phyloP scores from a whole-genome alignment of 2,797 vertebrate genomes.

The Falco peregrinus region DNA sequence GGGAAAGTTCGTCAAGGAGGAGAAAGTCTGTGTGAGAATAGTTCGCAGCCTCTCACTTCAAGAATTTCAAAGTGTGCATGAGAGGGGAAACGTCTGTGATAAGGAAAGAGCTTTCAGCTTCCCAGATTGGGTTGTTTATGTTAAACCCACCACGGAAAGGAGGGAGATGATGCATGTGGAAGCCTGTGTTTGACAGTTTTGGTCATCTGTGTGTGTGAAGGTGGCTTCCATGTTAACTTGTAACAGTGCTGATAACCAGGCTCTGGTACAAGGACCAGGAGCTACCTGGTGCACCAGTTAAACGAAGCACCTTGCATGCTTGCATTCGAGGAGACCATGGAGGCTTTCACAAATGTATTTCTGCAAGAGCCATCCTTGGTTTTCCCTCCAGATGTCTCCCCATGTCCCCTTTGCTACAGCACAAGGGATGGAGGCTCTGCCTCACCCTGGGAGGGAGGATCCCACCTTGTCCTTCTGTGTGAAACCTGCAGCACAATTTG shows the following conservation, averaged over 20 bases:
- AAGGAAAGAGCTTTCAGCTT: neutral
- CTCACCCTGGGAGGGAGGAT: neutral
- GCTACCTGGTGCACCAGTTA: neutral
- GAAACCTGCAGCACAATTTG: neutral
- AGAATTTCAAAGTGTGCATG: neutral
- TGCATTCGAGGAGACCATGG: fast-evolving
- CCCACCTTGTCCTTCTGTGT: neutral
- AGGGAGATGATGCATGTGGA: neutral
- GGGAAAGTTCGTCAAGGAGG: neutral
- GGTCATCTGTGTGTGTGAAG: neutral
- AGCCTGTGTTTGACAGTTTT: neutral
- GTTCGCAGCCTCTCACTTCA: fast-evolving
- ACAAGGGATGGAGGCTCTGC: neutral
- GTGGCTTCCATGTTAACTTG: neutral
- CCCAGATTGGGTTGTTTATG: neutral
- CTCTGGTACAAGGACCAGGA: fast-evolving
- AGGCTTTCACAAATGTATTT: neutral
- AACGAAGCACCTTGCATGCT: fast-evolving
- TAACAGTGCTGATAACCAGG: neutral
- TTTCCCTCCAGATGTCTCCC: neutral
- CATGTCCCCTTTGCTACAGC: neutral
- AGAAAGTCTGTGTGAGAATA: neutral
- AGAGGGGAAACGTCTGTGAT: neutral
- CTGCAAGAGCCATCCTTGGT: neutral
- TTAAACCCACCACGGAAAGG: neutral